Evolutionary conservation across 2,113 vertebrate genomes (phyloP), one percentile per base, ranked within the genome.

Genomic region (Sarotherodon lohbergeri): DNA sequence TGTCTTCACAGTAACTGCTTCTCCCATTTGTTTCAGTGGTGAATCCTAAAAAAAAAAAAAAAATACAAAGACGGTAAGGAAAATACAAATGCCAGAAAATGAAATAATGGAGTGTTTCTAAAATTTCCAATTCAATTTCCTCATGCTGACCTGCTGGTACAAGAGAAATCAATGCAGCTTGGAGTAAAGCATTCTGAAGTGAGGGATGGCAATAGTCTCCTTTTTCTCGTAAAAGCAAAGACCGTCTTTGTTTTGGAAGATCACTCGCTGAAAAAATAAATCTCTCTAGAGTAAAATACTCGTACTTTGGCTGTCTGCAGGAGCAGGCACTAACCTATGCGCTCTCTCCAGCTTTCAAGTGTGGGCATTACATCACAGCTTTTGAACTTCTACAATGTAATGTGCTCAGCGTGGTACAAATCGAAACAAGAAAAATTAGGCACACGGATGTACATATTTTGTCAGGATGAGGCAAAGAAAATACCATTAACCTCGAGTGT

Each of bases 91-190:
- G 88, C 48, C 66, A 94, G 89, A 93, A 95, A 93, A 95, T 93
- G 59, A 95, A 94, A 96, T 94, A 94, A 96, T 89, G 93, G 89
- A 92, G 82, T 88, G 94, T 96, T 95, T 92, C 92, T 90, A 92
- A 93, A 88, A 96, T 94, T 95, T 96, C 93, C 93, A 95, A 94
- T 96, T 96, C 94, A 95, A 95, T 96, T 95, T 97, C 93, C 95
- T 95, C 80, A 56, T 24, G 24, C 89, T 96, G 95, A 96, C 95
- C 95, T 92, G 93, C 90, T 90, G 94, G 92, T 94, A 95, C 88
- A 92, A 91, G 84, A 93, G 92, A 95, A 96, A 96, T 96, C 94
- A 95, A 95, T 95, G 94, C 88, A 63, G 82, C 80, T 66, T 82
- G 87, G 86, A 93, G 93, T 93, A 90, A 95, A 94, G 91, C 88